Base-by-base conservation (phyloP, 2,113 vertebrate species). In the Falco punctatus region DNA sequence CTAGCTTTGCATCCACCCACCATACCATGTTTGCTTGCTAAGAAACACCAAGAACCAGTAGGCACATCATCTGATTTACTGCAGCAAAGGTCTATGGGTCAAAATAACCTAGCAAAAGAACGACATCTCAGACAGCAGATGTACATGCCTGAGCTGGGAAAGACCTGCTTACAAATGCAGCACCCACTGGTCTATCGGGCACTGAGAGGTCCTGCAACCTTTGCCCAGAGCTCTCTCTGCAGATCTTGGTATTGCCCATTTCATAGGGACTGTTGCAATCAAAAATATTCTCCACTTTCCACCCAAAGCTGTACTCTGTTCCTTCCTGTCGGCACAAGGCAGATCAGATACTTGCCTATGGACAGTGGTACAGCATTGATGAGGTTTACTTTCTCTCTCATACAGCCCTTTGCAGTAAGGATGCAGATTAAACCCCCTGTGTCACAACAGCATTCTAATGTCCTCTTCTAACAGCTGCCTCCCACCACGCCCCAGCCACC, bases 1-100 rank as follows among this genome's bases (percentile, higher is more conserved):
- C 96, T 86, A 95, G 91, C 73, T 97, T 97, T 96, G 97, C 82
- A 96, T 97, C 97, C 97, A 97, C 97, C 97, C 97, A 97, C 97
- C 82, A 72, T 96, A 84, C 77, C 94, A 93, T 96, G 94, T 97
- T 97, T 96, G 88, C 94, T 96, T 87, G 93, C 92, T 95, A 77
- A 94, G 95, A 97, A 95, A 87, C 69, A 92, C 52, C 92, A 87
- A 81, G 81, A 94, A 95, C 23, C 30, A 87, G 87, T 90, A 92
- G 95, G 96, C 73, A 85, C 42, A 96, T 97, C 90, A 97, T 95
- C 92, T 97, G 96, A 96, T 94, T 94, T 93, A 83, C 81, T 92
- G 93, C 92, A 94, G 82, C 44, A 51, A 49, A 79, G 87, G 82
- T 90, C 52, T 52, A 27, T 15, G 35, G 95, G 88, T 90, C 90